Percentiles rank a stretch among this genome's conserved stretches.
These are phyloP conservation scores for Orycteropus afer DNA, from an alignment of 2,113 vertebrate genomes.

Conservation along the genomic window DNA sequence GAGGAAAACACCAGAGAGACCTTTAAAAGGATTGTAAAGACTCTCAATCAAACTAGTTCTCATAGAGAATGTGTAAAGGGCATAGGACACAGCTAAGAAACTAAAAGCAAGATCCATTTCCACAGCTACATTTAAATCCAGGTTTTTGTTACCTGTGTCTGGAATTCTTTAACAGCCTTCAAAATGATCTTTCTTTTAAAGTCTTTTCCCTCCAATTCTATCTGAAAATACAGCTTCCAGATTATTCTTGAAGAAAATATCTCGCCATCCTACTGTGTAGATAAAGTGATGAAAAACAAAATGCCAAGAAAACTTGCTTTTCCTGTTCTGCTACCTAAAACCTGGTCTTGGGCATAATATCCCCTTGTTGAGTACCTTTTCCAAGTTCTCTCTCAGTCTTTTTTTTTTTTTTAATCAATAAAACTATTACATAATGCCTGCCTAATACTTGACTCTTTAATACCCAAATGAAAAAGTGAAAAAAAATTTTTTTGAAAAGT, in stretches of 20 bases:
- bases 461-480: not conserved
- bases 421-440: not conserved
- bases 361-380: not conserved
- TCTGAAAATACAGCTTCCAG: constrained; percentile 46
- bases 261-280: not conserved
- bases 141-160: constrained; percentile 31
- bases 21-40: constrained; percentile 80
- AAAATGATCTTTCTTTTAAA: not conserved
- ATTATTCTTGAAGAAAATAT: not conserved
- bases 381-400: not conserved
- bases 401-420: not conserved
- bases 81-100: constrained; percentile 67
- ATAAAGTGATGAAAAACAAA: not conserved
- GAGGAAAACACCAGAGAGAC: constrained; percentile 80
- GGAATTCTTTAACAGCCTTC: not conserved
- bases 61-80: constrained; percentile 73
- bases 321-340: not conserved
- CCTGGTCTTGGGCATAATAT: not conserved
- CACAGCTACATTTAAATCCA: constrained; percentile 67
- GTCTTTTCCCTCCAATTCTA: constrained; percentile 6
- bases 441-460: not conserved
- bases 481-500: not conserved
- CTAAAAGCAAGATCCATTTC: constrained; percentile 66
- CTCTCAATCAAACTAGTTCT: constrained; percentile 76
- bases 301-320: not conserved